These are phyloP conservation scores for Spodoptera picta DNA, from an alignment of 2,888 invertebrate genomes.

Conservation along the genomic window DNA sequence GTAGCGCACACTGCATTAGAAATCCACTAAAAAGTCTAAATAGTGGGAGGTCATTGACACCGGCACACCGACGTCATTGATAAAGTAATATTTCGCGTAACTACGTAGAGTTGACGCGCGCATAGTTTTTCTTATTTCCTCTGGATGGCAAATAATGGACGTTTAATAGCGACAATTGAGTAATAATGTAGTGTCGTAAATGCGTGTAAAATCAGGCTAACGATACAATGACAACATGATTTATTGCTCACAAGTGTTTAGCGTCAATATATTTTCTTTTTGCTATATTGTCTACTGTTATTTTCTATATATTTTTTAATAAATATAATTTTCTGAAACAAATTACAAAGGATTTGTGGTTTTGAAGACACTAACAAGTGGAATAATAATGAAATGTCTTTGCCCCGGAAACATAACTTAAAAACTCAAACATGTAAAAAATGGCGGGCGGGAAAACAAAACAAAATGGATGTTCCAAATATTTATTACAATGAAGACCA, in stretches of 20 bases:
- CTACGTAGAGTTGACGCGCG: conserved; percentile 25
- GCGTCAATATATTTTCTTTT: conserved; percentile 18
- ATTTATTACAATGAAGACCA: conserved; percentile 87
- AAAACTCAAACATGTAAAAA: conserved; percentile 24
- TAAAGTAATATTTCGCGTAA: conserved; percentile 17
- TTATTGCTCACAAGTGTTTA: conserved; percentile 43
- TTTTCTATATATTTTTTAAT: conserved; percentile 26
- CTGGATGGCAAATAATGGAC: conserved; percentile 26
- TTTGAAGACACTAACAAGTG: conserved; percentile 3
- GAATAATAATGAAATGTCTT: conserved; percentile 15
- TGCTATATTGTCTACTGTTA: conserved; percentile 3
- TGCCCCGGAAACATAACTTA: conserved; percentile 19
- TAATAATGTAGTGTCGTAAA: conserved; percentile 45
- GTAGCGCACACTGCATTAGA: conserved; percentile 1
- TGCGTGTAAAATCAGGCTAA: conserved; percentile 38
- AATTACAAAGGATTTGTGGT: conserved; percentile 10
- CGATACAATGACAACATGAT: conserved; percentile 36
- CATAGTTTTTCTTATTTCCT: conserved; percentile 35
- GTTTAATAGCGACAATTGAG: conserved; percentile 52
- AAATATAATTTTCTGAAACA: conserved; percentile 17
- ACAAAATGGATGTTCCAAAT: conserved; percentile 79
- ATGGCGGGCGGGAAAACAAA: conserved; percentile 41
- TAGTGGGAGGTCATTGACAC: conserved; percentile 32
- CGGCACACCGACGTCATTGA: conserved; percentile 25
- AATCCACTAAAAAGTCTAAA: conserved; percentile 15